A percentile compares a stretch with the other conserved stretches of the same genome.
Conservation (phyloP, 2,888 invertebrate species). For the Mythimna lalbum region DNA sequence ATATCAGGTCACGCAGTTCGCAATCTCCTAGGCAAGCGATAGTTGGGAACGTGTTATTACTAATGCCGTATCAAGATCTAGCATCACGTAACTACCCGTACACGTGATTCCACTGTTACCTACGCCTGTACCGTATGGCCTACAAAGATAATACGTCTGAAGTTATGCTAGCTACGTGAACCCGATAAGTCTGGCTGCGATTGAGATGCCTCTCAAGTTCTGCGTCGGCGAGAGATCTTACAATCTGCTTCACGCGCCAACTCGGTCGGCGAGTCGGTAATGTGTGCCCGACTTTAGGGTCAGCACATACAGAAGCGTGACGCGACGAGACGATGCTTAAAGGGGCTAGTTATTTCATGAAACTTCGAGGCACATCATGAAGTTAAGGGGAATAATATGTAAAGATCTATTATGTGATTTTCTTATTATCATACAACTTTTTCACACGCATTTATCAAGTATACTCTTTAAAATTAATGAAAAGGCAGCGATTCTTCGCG, state of each 20-base stretch:
- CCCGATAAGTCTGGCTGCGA: slow-evolving; percentile 37
- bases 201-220: slow-evolving; percentile 34
- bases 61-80: slow-evolving; percentile 36
- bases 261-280: slow-evolving; percentile 26
- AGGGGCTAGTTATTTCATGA: too few species aligned
- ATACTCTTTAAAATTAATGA: too few species aligned
- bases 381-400: background rate
- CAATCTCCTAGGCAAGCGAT: slow-evolving; percentile 26
- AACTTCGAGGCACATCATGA: background rate
- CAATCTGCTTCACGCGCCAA: slow-evolving; percentile 10
- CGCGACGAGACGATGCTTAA: background rate
- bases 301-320: background rate
- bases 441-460: too few species aligned
- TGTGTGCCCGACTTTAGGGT: slow-evolving; percentile 20
- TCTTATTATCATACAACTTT: too few species aligned
- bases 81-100: slow-evolving; percentile 18
- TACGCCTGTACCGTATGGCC: slow-evolving; percentile 20
- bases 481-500: too few species aligned
- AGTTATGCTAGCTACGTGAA: slow-evolving; percentile 46
- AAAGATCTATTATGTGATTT: too few species aligned
- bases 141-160: slow-evolving; percentile 45
- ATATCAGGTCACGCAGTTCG: slow-evolving; percentile 22
- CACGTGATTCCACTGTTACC: slow-evolving; percentile 36
- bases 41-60: slow-evolving; percentile 42
- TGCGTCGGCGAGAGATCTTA: slow-evolving; percentile 4